Base-by-base conservation (phyloP, 30 jellyfish, hydroid and myxozoan species). In the Sanderia malayensis region DNA sequence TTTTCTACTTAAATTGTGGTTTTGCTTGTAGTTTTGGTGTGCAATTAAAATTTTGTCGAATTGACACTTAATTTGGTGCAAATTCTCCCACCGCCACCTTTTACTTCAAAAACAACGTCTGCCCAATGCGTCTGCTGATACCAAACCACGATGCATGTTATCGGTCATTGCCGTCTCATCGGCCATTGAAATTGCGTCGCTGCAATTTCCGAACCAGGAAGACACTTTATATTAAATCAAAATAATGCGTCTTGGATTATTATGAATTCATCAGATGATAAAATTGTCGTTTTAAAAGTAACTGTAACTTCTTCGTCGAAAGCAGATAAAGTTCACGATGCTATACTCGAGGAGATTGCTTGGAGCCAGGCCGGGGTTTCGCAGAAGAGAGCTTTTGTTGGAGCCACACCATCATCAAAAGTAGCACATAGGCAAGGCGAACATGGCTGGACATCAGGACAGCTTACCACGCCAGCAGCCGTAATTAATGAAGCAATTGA, bases 181-280 rank as follows among this genome's bases (percentile, higher is more conserved):
- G n/a, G n/a, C n/a, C n/a, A 13, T 37, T 37, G 10, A 37, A 37
- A 6, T 37, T 37, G 52, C 52, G 52, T 13, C 6, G 52, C 10
- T 6, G 13, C 6, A 37, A 37, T n/a, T n/a, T n/a, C n/a, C n/a
- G n/a, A 37, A 37, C 52, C 52, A 37, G 52, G 52, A 37, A 37
- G 52, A 37, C 52, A 37, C 10, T 37, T 37, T 37, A 13, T 4
- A 4, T 37, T 37, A 13, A 37, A 37, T 4, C 6, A 37, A 4
- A 37, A 37, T 37, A 13, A 37, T 37, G 10, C 6, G 6, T 37
- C 6, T 4, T 37, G 13, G 10, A 32, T 4, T 24, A 46, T 44
- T 61, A 76, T 76, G 87, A 68, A 47, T 46, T 24, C 87, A 10
- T 27, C n/a, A 27, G 27, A 61, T 18, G 80, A 49, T 44, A 65